phyloP scores from a whole-genome alignment of 2,113 vertebrate genomes.

The Strigops habroptila region DNA sequence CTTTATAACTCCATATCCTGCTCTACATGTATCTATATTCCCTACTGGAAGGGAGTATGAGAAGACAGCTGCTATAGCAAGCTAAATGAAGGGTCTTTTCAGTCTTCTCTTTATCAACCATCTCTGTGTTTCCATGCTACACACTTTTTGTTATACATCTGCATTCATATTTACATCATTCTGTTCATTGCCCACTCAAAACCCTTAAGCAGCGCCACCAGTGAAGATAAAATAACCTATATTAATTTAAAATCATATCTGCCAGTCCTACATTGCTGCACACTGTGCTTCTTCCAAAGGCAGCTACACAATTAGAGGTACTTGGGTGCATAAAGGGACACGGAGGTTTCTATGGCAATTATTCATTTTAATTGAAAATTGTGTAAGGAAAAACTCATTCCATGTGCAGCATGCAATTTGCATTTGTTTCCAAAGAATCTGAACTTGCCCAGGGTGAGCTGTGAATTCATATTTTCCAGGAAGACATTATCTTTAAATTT shows the following conservation, averaged over 20 bases:
- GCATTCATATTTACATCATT: background rate
- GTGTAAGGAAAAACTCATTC: background rate
- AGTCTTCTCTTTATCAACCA: background rate
- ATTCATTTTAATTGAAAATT: constrained; percentile 55
- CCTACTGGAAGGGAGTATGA: background rate
- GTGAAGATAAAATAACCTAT: background rate
- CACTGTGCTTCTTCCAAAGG: background rate
- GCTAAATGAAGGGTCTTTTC: background rate
- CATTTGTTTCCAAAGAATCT: constrained; percentile 19
- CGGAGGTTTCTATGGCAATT: constrained; percentile 15
- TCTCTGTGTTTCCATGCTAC: background rate
- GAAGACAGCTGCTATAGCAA: background rate
- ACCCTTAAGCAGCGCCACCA: background rate
- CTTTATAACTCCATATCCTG: background rate
- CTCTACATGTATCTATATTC: background rate
- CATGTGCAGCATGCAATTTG: background rate
- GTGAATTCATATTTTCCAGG: background rate
- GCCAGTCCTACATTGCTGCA: background rate
- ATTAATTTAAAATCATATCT: constrained; percentile 17
- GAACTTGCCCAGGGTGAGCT: background rate
- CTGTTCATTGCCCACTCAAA: background rate
- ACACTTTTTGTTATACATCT: background rate
- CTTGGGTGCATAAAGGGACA: constrained; percentile 5
- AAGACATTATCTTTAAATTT: background rate
- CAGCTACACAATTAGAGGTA: background rate